phyloP scores from a whole-genome alignment of 1,140 invertebrate species.

The Trachymyrmex cornetzi region DNA sequence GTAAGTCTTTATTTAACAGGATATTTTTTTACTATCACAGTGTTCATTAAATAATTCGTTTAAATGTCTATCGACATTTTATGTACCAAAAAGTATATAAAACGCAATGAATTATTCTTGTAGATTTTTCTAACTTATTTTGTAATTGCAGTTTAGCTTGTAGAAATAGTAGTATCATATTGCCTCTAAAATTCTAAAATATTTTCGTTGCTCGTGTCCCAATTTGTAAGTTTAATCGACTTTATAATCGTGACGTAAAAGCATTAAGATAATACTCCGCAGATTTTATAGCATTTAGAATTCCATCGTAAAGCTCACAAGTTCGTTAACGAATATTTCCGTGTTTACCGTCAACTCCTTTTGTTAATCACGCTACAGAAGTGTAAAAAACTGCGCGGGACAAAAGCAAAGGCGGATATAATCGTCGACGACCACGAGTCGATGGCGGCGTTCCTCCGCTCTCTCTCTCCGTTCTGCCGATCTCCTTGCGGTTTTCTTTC shows the following conservation, averaged over 20 bases:
- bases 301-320: neutral
- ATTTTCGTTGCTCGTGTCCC: neutral
- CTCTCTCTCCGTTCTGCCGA: slow-evolving; percentile 43
- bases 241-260: neutral
- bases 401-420: slow-evolving; percentile 56
- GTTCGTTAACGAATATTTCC: slow-evolving; percentile 18
- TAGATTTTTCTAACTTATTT: neutral
- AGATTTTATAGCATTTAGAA: neutral
- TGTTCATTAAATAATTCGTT: neutral
- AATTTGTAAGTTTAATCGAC: slow-evolving; percentile 15
- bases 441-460: neutral
- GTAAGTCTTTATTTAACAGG: neutral
- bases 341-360: slow-evolving; percentile 16
- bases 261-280: neutral
- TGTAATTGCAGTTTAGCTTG: neutral
- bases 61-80: slow-evolving; percentile 10
- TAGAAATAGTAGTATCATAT: neutral
- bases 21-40: neutral
- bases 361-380: slow-evolving; percentile 35
- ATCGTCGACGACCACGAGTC: slow-evolving; percentile 33
- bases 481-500: slow-evolving; percentile 78
- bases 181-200: neutral
- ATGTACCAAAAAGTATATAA: neutral
- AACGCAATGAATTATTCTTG: no score
- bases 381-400: slow-evolving; percentile 30